These are phyloP conservation scores for Drepana falcataria DNA, from an alignment of 2,888 invertebrate species.

Conservation along the genomic window DNA sequence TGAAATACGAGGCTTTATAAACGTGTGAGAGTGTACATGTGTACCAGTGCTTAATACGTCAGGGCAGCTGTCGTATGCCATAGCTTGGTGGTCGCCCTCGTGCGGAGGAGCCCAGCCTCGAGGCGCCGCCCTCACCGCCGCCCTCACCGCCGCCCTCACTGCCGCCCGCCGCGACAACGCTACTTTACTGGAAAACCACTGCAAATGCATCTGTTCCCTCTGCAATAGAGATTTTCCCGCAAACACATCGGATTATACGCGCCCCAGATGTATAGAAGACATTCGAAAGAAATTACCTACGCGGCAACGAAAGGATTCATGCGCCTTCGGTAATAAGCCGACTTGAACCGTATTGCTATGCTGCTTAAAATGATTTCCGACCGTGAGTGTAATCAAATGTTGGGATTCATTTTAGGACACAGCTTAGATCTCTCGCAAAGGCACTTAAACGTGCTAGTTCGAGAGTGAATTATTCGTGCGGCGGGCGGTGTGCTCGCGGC, in stretches of 20 bases:
- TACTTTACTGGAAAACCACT: conserved; percentile 34
- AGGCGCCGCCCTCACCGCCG: background rate
- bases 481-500: conserved; percentile 6
- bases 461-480: conserved; percentile 33
- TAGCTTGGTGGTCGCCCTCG: no score
- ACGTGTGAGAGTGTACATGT: no score
- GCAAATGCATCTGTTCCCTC: conserved; percentile 32
- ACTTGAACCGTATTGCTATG: conserved; percentile 1
- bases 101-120: no score
- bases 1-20: no score
- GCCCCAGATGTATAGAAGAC: conserved; percentile 24
- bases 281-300: conserved; percentile 21
- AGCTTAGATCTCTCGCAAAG: conserved; percentile 27
- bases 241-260: conserved; percentile 29
- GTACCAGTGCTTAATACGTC: no score
- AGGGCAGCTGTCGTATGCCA: no score
- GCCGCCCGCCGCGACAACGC: no score
- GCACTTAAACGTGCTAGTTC: conserved; percentile 39
- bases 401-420: conserved; percentile 23
- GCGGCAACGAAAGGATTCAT: conserved; percentile 16
- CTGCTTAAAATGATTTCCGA: conserved; percentile 6
- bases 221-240: conserved; percentile 34
- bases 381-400: conserved; percentile 2
- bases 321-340: conserved; percentile 1
- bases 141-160: background rate